These are phyloP conservation scores for Apantesis nais DNA, from an alignment of 2,888 invertebrate genomes.

Conservation along the genomic window DNA sequence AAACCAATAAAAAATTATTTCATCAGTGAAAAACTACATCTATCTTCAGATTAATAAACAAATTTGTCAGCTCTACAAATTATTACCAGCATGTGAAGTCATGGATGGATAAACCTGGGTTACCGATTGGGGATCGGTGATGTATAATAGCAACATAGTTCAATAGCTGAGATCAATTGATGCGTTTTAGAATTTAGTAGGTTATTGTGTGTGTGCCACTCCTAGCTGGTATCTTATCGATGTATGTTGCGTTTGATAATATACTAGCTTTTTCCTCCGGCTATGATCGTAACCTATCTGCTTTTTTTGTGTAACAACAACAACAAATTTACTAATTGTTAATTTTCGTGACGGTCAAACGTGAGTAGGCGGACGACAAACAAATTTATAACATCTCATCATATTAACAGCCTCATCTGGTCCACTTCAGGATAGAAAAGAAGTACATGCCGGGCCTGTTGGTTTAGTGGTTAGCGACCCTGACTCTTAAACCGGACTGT, in stretches of 20 bases:
- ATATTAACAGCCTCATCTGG: too few species aligned
- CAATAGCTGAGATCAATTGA: constrained; percentile 9
- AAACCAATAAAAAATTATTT: too few species aligned
- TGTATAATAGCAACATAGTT: constrained; percentile 16
- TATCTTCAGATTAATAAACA: too few species aligned
- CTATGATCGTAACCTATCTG: neutral
- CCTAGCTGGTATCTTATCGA: neutral
- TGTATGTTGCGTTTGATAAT: neutral
- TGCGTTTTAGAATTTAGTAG: neutral
- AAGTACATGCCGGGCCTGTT: too few species aligned
- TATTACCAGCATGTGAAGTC: neutral
- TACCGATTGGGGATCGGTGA: neutral
- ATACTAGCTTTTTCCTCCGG: neutral
- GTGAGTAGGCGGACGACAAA: too few species aligned
- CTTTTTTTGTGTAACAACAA: neutral
- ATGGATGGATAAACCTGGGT: neutral
- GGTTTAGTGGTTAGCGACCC: too few species aligned
- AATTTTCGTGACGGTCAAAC: too few species aligned
- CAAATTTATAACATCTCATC: too few species aligned
- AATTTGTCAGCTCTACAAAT: neutral
- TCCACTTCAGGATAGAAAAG: too few species aligned
- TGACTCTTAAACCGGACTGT: too few species aligned
- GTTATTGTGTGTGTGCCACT: constrained; percentile 1
- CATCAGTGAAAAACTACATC: too few species aligned
- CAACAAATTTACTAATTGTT: neutral